phyloP scores from a whole-genome alignment of 2,888 invertebrate genomes.

The Drosophila dives region DNA sequence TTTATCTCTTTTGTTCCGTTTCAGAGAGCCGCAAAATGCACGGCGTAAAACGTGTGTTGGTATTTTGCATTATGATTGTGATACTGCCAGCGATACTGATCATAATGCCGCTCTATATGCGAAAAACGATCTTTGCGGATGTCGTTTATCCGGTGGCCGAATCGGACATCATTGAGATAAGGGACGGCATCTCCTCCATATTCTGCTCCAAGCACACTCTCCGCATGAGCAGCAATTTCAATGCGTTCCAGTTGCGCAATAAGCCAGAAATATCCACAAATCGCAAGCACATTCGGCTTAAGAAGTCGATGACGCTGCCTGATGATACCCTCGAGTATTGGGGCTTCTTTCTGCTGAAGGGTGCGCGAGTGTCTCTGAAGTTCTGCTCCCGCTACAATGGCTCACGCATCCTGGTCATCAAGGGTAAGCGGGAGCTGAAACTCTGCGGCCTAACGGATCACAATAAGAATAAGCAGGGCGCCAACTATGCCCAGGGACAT shows the following conservation, averaged over 20 bases:
- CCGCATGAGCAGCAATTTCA: slow-evolving; percentile 90
- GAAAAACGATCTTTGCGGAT: slow-evolving; percentile 91
- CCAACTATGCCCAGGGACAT: slow-evolving; percentile 85
- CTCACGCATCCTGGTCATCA: slow-evolving; percentile 92
- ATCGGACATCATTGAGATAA: slow-evolving; percentile 93
- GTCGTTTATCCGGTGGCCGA: slow-evolving; percentile 92
- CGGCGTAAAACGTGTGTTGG: slow-evolving; percentile 91
- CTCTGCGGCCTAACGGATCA: slow-evolving; percentile 92
- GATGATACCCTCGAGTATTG: slow-evolving; percentile 95
- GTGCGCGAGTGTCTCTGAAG: slow-evolving; percentile 91
- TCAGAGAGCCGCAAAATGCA: slow-evolving; percentile 90
- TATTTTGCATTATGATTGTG: slow-evolving; percentile 91
- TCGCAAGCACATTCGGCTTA: slow-evolving; percentile 90
- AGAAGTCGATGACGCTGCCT: slow-evolving; percentile 92
- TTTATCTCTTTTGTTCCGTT: slow-evolving; percentile 69
- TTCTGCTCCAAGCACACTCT: slow-evolving; percentile 93
- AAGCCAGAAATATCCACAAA: slow-evolving; percentile 89
- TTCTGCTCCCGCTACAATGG: slow-evolving; percentile 93
- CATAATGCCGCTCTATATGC: slow-evolving; percentile 91
- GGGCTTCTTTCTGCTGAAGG: slow-evolving; percentile 93
- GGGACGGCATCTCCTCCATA: slow-evolving; percentile 92
- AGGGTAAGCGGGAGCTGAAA: slow-evolving; percentile 91
- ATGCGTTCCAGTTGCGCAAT: slow-evolving; percentile 90
- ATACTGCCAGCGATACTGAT: slow-evolving; percentile 91
- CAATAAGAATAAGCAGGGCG: slow-evolving; percentile 88